Conservation (phyloP, 2,113 vertebrate species). For the Cyphomyrus plagiostoma region DNA sequence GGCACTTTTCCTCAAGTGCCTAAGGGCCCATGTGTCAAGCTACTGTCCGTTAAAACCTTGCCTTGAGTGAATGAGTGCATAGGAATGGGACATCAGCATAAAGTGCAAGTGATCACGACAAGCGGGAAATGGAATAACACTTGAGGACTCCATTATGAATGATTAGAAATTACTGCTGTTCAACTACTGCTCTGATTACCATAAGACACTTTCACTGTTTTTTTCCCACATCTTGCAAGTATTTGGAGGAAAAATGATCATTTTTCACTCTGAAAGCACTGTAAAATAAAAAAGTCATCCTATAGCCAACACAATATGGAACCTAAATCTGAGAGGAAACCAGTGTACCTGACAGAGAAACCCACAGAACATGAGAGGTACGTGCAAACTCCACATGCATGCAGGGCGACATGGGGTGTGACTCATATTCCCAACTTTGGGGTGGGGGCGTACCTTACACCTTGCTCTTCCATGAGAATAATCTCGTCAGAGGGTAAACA, state of each 20-base stretch:
- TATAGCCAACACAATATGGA: background rate
- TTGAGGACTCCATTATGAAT: background rate
- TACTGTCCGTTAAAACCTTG: background rate
- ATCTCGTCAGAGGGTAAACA: background rate
- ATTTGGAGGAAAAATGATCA: background rate
- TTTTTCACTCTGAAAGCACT: background rate
- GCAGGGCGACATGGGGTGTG: background rate
- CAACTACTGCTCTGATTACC: background rate
- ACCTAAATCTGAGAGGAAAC: background rate
- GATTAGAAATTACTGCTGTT: background rate
- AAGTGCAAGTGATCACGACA: background rate
- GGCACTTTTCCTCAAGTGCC: background rate
- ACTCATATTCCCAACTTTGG: background rate
- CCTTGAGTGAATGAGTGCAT: background rate
- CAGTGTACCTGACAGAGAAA: background rate
- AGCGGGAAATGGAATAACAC: background rate
- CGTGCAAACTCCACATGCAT: background rate
- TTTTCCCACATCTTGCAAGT: background rate
- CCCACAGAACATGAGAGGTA: background rate
- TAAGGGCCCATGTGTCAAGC: background rate
- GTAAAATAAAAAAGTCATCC: background rate
- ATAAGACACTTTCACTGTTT: background rate
- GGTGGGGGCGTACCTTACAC: background rate
- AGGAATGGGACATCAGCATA: background rate
- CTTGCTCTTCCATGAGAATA: background rate